Percentiles rank a stretch among this genome's conserved stretches.
Conservation (phyloP, 1,140 invertebrate species). For the Magallana angulata region DNA sequence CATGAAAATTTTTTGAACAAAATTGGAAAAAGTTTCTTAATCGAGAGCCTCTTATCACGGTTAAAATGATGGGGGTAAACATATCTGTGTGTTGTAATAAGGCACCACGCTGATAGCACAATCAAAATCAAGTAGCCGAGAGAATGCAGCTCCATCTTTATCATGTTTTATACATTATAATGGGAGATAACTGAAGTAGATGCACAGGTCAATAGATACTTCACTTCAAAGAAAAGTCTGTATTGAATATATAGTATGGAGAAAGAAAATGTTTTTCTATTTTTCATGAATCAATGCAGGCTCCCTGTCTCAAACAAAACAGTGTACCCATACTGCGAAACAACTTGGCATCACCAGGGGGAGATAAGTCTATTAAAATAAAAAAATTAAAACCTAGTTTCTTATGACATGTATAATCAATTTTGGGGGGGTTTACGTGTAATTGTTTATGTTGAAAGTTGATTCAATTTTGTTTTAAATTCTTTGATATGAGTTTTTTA, state of each 20-base stretch:
- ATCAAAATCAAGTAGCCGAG: not conserved
- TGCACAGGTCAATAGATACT: constrained; percentile 26
- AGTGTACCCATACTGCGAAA: no score
- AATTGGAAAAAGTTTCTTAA: not conserved
- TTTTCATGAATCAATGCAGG: not conserved
- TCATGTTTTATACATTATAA: not conserved
- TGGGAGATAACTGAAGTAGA: constrained; percentile 3
- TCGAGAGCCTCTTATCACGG: not conserved
- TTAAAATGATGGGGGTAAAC: not conserved
- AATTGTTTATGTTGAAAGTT: no score
- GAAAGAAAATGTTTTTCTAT: not conserved
- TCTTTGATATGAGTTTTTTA: no score
- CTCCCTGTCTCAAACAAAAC: no score
- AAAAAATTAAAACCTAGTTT: no score
- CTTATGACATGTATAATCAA: no score
- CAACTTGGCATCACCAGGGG: no score
- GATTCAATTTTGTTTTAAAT: no score
- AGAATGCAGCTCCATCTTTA: constrained; percentile 22
- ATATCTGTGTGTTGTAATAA: not conserved
- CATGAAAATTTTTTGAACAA: no score
- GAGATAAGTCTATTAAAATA: no score
- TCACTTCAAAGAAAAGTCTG: not conserved
- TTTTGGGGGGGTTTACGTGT: no score
- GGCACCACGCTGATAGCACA: not conserved
- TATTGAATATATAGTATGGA: not conserved